A percentile compares a stretch with the other conserved stretches of the same genome.
phyloP scores from a whole-genome alignment of 1,140 invertebrate genomes.

The Halictus rubicundus region DNA sequence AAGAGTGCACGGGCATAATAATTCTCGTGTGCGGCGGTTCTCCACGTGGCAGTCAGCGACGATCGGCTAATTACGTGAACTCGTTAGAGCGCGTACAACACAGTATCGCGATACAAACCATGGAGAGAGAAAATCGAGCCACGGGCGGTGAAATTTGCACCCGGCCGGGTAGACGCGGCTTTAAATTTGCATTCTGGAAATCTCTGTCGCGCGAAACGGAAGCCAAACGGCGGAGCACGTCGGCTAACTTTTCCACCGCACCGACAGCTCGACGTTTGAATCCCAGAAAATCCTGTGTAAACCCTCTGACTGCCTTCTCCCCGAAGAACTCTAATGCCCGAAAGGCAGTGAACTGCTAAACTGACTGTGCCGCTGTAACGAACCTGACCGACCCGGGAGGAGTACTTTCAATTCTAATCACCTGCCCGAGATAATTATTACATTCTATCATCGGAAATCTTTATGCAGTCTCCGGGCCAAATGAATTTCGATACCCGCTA shows the following conservation, averaged over 20 bases:
- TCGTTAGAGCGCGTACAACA: background rate
- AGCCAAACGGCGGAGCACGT: constrained; percentile 60
- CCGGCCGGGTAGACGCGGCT: constrained; percentile 42
- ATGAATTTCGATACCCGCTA: too few relatives aligned
- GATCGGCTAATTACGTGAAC: constrained; percentile 2
- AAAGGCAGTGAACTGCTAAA: constrained; percentile 55
- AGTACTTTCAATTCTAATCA: constrained; percentile 5
- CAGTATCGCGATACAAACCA: background rate
- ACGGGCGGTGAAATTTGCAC: constrained; percentile 50
- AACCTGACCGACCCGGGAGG: background rate
- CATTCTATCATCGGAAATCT: background rate
- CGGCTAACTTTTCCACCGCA: constrained; percentile 60
- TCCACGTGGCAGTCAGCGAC: background rate
- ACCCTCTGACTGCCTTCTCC: constrained; percentile 38
- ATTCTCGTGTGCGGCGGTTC: too few relatives aligned
- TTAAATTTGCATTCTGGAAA: constrained; percentile 66
- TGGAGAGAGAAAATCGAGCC: background rate
- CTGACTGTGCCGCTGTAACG: constrained; percentile 38
- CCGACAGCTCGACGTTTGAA: constrained; percentile 60
- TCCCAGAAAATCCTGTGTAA: constrained; percentile 63
- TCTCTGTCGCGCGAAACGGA: constrained; percentile 59
- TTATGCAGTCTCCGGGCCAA: background rate
- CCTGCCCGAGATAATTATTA: background rate
- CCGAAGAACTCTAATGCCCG: constrained; percentile 53
- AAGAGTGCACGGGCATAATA: too few relatives aligned